These are phyloP conservation scores for Fulmarus glacialis DNA, from an alignment of 2,113 vertebrate species.

Conservation along the genomic window DNA sequence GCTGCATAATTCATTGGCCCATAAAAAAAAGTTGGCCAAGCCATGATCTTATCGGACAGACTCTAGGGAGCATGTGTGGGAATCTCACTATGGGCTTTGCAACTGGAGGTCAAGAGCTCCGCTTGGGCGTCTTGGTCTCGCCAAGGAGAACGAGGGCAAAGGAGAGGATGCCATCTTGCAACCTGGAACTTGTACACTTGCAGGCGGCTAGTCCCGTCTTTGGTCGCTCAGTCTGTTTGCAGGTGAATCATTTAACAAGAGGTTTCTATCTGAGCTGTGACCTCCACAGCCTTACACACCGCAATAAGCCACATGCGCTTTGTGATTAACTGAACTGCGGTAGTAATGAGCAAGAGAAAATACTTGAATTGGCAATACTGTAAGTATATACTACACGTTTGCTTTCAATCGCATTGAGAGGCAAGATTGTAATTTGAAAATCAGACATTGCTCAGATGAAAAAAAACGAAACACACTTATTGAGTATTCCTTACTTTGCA, in stretches of 20 bases:
- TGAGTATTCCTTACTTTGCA: conserved; percentile 5
- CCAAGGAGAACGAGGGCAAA: background rate
- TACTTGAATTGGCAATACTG: background rate
- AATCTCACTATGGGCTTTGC: background rate
- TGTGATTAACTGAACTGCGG: background rate
- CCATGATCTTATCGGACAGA: conserved; percentile 23
- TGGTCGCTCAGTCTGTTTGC: background rate
- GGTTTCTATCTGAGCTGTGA: background rate
- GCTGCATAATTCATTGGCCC: conserved; percentile 30
- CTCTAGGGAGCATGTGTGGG: background rate
- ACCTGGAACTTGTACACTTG: background rate
- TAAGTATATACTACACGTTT: background rate
- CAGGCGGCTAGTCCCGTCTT: background rate
- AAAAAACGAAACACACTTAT: background rate
- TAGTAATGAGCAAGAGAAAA: background rate
- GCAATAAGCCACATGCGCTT: background rate
- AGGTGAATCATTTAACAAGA: background rate
- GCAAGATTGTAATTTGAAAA: background rate
- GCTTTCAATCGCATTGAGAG: background rate
- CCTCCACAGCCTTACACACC: background rate
- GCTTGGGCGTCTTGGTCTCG: rapidly evolving
- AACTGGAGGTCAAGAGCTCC: rapidly evolving
- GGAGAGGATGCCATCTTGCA: background rate
- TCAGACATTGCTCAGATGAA: background rate
- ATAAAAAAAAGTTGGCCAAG: background rate